Percentiles rank a stretch among this genome's conserved stretches.
phyloP scores from a whole-genome alignment of 2,113 vertebrate species.

The Prunella himalayana region DNA sequence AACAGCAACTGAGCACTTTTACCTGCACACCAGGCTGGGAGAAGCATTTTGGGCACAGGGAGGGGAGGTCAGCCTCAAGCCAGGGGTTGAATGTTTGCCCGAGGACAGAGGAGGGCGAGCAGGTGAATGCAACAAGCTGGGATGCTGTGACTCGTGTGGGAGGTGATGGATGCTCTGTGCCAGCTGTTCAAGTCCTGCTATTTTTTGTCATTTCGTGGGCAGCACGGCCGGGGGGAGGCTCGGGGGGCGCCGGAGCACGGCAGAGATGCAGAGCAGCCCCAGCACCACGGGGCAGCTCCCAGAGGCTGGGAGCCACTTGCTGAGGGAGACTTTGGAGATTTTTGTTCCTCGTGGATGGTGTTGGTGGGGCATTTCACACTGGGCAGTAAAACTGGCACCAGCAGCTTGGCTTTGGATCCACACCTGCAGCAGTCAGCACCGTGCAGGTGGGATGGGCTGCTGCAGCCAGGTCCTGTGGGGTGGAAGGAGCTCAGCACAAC shows the following conservation, averaged over 20 bases:
- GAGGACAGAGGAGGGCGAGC: neutral
- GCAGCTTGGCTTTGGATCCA: neutral
- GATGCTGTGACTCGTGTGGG: constrained; percentile 18
- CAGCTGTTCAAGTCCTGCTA: neutral
- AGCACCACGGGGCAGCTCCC: neutral
- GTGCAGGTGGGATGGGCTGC: neutral
- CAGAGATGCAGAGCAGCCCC: neutral
- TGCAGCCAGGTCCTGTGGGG: accelerated
- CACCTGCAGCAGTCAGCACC: accelerated
- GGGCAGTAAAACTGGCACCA: neutral
- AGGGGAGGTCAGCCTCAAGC: neutral
- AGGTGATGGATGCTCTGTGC: neutral
- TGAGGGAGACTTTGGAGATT: accelerated
- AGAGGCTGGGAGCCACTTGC: neutral
- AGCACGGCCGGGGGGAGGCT: neutral
- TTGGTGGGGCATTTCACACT: neutral
- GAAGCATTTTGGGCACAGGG: neutral
- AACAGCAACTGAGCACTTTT: accelerated
- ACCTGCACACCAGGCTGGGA: neutral
- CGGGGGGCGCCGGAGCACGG: accelerated
- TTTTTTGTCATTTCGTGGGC: neutral
- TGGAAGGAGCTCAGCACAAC: neutral
- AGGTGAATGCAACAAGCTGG: neutral
- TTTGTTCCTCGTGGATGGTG: neutral
- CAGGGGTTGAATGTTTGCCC: accelerated